Evolutionary conservation across 1,140 invertebrate genomes (phyloP).

Genomic region (Drosophila pectinifera): DNA sequence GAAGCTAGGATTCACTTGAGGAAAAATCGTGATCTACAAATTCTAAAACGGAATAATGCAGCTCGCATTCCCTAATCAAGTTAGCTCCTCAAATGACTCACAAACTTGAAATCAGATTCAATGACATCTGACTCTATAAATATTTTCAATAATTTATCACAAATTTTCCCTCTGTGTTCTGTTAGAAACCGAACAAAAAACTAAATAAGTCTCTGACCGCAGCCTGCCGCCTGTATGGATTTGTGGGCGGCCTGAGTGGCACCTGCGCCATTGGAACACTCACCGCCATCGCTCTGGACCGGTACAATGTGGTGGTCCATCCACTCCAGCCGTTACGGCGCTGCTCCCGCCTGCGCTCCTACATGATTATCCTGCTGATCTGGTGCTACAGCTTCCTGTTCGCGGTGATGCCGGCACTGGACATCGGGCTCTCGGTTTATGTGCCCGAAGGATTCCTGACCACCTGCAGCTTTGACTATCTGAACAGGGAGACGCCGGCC

Average conservation of each 20-base stretch:
- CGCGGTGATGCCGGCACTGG: constrained; percentile 88
- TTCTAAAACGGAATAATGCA: no score
- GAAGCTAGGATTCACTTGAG: no score
- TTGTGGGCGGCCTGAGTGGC: constrained; percentile 90
- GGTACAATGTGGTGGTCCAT: constrained; percentile 90
- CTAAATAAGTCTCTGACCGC: constrained; percentile 65
- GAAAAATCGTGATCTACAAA: no score
- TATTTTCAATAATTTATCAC: not conserved
- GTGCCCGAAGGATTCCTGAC: constrained; percentile 92
- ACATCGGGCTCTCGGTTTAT: constrained; percentile 89
- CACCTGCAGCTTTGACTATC: constrained; percentile 93
- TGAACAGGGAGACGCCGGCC: constrained; percentile 86
- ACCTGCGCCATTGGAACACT: constrained; percentile 90
- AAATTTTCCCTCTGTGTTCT: not conserved
- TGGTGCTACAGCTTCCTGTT: constrained; percentile 91
- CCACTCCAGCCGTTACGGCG: constrained; percentile 88
- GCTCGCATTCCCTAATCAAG: not conserved
- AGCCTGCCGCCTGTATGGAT: constrained; percentile 90
- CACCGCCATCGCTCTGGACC: constrained; percentile 89
- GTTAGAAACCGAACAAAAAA: not conserved
- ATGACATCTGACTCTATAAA: no score
- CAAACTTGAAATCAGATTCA: not conserved
- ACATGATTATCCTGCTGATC: constrained; percentile 87
- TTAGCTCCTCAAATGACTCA: not conserved
- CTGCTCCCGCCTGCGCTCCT: constrained; percentile 87